Conservation (phyloP, 2,113 vertebrate genomes). For the Syngnathus scovelli region DNA sequence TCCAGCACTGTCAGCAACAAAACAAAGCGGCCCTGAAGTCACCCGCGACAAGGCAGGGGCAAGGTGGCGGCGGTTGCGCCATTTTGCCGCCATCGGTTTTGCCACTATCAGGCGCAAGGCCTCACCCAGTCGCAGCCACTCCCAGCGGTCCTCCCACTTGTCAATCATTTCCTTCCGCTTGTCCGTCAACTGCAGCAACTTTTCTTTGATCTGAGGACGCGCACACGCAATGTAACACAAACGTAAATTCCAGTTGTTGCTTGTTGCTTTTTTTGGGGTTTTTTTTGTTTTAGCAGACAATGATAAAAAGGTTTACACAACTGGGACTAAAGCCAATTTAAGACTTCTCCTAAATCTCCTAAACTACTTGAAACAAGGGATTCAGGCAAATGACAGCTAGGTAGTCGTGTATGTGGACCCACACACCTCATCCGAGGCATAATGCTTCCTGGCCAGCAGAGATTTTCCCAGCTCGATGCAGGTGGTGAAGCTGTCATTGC, state of each 20-base stretch:
- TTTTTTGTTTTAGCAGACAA: too few species aligned
- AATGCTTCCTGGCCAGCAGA: conserved; percentile 93
- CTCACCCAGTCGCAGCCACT: conserved; percentile 94
- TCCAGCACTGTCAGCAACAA: conserved; percentile 50
- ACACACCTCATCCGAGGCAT: conserved; percentile 90
- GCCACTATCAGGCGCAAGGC: too few species aligned
- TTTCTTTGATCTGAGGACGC: conserved; percentile 83
- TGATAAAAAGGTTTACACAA: too few species aligned
- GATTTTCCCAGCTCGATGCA: conserved; percentile 97
- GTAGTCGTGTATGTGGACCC: not conserved
- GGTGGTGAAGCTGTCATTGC: conserved; percentile 95
- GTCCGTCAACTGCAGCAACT: conserved; percentile 87
- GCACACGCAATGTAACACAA: not conserved
- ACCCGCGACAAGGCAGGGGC: too few species aligned
- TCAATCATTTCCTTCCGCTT: conserved; percentile 98
- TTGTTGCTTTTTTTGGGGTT: too few species aligned
- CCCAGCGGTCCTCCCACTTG: conserved; percentile 94
- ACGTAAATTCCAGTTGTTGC: not conserved
- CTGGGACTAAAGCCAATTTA: too few species aligned
- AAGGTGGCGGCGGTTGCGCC: too few species aligned
- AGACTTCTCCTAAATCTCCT: too few species aligned
- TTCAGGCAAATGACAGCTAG: too few species aligned
- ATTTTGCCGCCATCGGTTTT: too few species aligned
- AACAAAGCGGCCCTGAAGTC: too few species aligned
- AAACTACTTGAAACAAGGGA: too few species aligned